A percentile compares a stretch with the other conserved stretches of the same genome.
These are phyloP conservation scores for Eupithecia insigniata DNA, from an alignment of 2,888 invertebrate genomes.

Conservation along the genomic window DNA sequence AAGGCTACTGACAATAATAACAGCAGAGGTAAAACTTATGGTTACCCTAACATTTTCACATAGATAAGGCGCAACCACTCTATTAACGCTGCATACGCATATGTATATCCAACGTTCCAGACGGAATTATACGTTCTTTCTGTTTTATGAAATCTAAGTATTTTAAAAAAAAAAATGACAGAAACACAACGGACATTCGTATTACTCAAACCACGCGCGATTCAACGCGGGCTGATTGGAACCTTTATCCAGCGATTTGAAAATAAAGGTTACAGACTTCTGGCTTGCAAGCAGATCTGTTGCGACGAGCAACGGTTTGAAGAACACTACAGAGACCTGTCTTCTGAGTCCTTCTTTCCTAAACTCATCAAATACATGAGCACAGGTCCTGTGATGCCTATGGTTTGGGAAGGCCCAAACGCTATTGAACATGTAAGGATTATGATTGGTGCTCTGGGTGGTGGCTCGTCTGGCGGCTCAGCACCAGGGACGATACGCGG, in stretches of 20 bases:
- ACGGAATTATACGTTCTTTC: not conserved
- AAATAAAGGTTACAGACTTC: constrained; percentile 5
- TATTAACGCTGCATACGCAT: not conserved
- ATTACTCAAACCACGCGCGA: constrained; percentile 1
- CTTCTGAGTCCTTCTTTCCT: not conserved
- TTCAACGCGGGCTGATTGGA: constrained; percentile 10
- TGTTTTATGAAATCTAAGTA: not conserved
- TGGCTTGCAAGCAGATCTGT: constrained; percentile 6
- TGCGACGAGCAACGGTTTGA: not conserved
- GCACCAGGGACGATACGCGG: not conserved
- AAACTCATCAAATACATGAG: constrained; percentile 4
- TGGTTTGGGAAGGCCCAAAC: constrained; percentile 6
- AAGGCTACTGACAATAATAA: no score
- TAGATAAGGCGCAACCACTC: not conserved
- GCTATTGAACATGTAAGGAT: constrained; percentile 4
- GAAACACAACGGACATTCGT: not conserved
- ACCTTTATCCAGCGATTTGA: constrained; percentile 8
- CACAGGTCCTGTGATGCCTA: constrained; percentile 2
- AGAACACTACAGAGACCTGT: not conserved
- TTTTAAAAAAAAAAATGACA: not conserved
- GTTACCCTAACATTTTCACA: not conserved
- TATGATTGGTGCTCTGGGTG: constrained; percentile 1
- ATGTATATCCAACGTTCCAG: not conserved
- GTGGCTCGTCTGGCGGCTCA: not conserved
- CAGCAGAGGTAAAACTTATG: not conserved